Base-by-base conservation (phyloP, 2,888 invertebrate species). In the Sepioteuthis lessoniana region DNA sequence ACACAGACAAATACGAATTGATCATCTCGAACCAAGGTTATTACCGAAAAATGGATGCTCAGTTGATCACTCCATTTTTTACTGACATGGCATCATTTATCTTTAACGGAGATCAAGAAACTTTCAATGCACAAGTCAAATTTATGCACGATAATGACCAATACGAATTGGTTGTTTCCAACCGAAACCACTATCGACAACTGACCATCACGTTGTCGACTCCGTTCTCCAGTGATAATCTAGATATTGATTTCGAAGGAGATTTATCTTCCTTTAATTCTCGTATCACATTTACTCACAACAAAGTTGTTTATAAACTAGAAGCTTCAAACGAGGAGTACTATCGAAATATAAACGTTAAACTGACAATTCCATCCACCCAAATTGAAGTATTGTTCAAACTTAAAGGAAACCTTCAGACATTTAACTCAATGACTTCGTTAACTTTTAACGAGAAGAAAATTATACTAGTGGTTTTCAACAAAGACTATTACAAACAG, bases 11-110 rank as follows among this genome's bases (percentile, higher is more conserved):
- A 35, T 76, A 76, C 76, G 76, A 76, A 76, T 16, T 76, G 76
- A 76, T 35, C n/a, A 76, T 76, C 35, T 76, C 76, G n/a, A 94
- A 50, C n/a, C 50, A 94, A 46, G 90, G 94, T 76, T 47, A 93
- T 46, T 91, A 94, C 93, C 94, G 90, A 91, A 95, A 95, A 46
- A 95, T 94, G 60, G 90, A 28, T 2, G 55, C 94, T 93, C 95
- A 94, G 90, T 38, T 94, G 92, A 47, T 90, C 21, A 93, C 94
- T 25, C 94, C 94, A 42, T 50, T 92, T 60, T 76, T 76, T 19
- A 76, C 76, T 25, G 76, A 76, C 4, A 76, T 76, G 76, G 76
- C n/a, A 10, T 76, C 76, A n/a, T 76, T 76, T 76, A 76, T 76
- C 0, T 76, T 76, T 35, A 76, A 76, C n/a, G 76, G 76, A 35